A percentile compares a stretch with the other conserved stretches of the same genome.
These are phyloP conservation scores for Orycteropus afer DNA, from an alignment of 2,113 vertebrate genomes.

Conservation along the genomic window DNA sequence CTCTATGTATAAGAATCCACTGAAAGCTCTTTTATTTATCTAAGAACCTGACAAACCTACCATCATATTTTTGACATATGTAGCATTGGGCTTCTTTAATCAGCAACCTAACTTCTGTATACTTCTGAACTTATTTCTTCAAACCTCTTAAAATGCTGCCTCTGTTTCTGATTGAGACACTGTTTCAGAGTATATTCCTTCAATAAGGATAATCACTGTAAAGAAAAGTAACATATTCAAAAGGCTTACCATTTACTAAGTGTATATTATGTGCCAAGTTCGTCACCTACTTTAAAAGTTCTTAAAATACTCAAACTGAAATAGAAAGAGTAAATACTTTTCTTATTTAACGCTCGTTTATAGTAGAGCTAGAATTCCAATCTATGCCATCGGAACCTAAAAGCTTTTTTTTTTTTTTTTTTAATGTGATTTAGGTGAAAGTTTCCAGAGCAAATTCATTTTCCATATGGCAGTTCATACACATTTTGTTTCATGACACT, in stretches of 20 bases:
- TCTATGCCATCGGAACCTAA: neutral
- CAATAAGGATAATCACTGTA: neutral
- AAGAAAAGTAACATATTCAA: neutral
- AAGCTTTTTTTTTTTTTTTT: too few species aligned
- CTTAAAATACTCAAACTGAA: neutral
- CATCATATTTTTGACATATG: neutral
- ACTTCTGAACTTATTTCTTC: neutral
- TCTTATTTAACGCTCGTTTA: neutral
- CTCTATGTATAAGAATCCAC: neutral
- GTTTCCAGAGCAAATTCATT: too few species aligned
- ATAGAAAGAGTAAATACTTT: neutral
- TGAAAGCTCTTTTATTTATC: neutral
- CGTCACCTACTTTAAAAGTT: neutral
- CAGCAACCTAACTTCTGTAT: neutral
- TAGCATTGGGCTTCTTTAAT: neutral
- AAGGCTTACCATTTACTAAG: neutral
- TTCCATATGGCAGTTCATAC: too few species aligned
- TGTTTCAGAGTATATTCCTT: neutral
- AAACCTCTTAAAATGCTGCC: neutral
- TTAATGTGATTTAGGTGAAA: too few species aligned
- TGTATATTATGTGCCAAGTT: neutral
- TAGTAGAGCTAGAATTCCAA: neutral
- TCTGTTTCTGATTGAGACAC: neutral
- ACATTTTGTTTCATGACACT: too few species aligned
- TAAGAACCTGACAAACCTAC: neutral